Conservation (phyloP, 2,113 vertebrate genomes). For the Apeltes quadracus region DNA sequence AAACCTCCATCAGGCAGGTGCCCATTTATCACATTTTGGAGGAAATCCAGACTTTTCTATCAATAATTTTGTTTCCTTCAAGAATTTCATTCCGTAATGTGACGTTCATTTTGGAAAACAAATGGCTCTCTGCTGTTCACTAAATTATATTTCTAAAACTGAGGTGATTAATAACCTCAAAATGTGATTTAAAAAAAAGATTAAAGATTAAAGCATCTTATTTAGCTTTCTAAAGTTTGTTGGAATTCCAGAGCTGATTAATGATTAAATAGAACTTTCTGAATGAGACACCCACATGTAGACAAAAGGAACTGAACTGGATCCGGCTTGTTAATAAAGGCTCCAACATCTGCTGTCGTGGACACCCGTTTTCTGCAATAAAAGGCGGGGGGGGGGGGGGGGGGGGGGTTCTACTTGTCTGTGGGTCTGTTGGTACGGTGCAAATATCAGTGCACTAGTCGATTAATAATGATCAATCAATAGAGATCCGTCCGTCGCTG, state of each 20-base stretch:
- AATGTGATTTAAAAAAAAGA: neutral
- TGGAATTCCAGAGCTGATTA: slow-evolving; percentile 4
- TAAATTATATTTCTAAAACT: slow-evolving; percentile 25
- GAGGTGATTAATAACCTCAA: slow-evolving; percentile 34
- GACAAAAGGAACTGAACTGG: neutral
- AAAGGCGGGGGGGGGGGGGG: slow-evolving; percentile 5
- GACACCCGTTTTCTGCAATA: slow-evolving; percentile 17
- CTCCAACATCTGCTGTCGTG: slow-evolving; percentile 22
- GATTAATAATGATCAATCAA: too few species aligned
- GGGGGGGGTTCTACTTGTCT: too few species aligned
- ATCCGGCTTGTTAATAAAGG: slow-evolving; percentile 36
- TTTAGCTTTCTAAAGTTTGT: neutral
- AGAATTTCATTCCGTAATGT: slow-evolving; percentile 35
- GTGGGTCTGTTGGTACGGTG: slow-evolving; percentile 9
- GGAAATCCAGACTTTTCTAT: slow-evolving; percentile 32
- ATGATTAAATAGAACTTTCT: neutral
- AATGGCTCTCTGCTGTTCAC: slow-evolving; percentile 15
- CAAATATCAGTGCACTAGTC: slow-evolving; percentile 20
- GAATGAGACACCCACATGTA: slow-evolving; percentile 20
- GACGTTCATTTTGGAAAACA: slow-evolving; percentile 44
- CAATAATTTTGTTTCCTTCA: slow-evolving; percentile 47
- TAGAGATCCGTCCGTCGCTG: too few species aligned
- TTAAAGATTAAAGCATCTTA: slow-evolving; percentile 28
- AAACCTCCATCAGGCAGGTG: slow-evolving; percentile 18
- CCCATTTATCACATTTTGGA: slow-evolving; percentile 43